These are phyloP conservation scores for Phalacrocorax brasilianus DNA, from an alignment of 2,113 vertebrate genomes.

Conservation along the genomic window DNA sequence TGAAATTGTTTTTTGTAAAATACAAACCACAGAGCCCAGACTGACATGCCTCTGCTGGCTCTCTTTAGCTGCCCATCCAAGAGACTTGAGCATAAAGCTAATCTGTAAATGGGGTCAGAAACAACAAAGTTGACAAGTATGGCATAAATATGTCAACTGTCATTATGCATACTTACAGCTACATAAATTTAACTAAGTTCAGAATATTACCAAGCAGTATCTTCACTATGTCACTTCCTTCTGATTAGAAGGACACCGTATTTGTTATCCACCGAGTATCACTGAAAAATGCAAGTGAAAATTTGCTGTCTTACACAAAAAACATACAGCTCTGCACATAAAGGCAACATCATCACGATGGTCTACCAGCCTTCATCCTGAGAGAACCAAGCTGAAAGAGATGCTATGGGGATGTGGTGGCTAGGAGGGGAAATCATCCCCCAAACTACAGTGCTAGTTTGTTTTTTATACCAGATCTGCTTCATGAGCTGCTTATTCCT, in stretches of 20 bases:
- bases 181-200: not conserved
- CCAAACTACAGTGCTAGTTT: not conserved
- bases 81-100: not conserved
- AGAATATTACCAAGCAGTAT: not conserved
- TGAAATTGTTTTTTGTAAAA: not conserved
- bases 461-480: not conserved
- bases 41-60: not conserved
- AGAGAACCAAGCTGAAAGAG: not conserved
- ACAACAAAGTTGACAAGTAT: not conserved
- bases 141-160: not conserved
- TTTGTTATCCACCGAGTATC: not conserved
- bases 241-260: not conserved
- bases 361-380: not conserved
- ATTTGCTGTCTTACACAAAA: not conserved
- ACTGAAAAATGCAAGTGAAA: not conserved
- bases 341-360: not conserved
- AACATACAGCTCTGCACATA: not conserved
- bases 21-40: not conserved
- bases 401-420: too few relatives aligned
- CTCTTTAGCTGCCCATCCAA: not conserved
- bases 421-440: not conserved
- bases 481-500: not conserved
- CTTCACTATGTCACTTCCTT: not conserved
- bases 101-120: not conserved
- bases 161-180: not conserved